phyloP scores from a whole-genome alignment of 2,113 vertebrate species.

The Paramisgurnus dabryanus region DNA sequence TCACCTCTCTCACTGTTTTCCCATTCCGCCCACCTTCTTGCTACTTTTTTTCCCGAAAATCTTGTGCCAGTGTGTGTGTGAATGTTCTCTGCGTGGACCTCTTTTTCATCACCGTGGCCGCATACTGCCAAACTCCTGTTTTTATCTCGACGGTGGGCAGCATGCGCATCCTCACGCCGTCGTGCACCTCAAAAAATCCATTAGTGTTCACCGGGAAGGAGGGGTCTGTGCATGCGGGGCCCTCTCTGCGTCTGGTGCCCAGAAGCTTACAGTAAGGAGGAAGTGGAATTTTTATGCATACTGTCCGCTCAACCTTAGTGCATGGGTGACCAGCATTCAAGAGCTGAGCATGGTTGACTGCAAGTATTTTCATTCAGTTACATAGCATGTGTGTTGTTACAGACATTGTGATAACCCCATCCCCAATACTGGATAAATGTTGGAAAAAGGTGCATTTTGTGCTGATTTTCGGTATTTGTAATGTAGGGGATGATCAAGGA shows the following conservation, averaged over 20 bases:
- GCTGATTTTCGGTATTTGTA: conserved; percentile 19
- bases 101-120: not conserved
- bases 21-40: conserved; percentile 32
- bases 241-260: conserved; percentile 21
- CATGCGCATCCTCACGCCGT: conserved; percentile 48
- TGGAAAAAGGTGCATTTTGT: not conserved
- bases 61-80: conserved; percentile 2
- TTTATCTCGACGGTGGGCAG: conserved; percentile 56
- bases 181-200: conserved; percentile 63
- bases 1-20: conserved; percentile 11
- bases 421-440: no score
- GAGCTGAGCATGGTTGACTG: not conserved
- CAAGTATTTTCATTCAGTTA: not conserved
- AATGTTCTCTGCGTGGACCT: conserved; percentile 5
- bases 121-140: conserved; percentile 40
- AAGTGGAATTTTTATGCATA: conserved; percentile 50
- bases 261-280: conserved; percentile 43
- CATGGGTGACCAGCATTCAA: not conserved
- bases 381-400: not conserved
- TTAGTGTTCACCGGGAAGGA: conserved; percentile 57
- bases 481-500: conserved; percentile 34
- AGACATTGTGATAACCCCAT: not conserved
- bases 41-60: conserved; percentile 45
- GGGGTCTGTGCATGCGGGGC: conserved; percentile 48
- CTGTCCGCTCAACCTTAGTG: not conserved